Conservation (phyloP, 2,797 vertebrate genomes). For the Florisuga fusca region DNA sequence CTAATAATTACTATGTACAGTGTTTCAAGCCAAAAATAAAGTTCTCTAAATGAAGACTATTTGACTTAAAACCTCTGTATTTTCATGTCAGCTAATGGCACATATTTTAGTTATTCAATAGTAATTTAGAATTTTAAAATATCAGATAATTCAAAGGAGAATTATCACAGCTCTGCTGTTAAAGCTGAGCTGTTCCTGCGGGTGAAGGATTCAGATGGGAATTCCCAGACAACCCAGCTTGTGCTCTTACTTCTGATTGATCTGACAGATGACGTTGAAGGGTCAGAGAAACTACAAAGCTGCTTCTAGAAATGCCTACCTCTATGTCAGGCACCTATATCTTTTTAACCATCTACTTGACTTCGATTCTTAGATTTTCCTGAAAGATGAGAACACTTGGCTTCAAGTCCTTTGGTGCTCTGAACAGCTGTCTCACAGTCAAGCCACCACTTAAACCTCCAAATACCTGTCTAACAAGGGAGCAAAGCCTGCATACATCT, state of each 20-base stretch:
- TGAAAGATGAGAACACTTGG: constrained; percentile 31
- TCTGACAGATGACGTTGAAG: background rate
- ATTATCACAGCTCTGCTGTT: background rate
- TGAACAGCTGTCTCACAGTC: constrained; percentile 47
- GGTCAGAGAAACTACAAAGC: background rate
- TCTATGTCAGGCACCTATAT: background rate
- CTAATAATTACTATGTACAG: background rate
- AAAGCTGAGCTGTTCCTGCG: background rate
- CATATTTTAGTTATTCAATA: background rate
- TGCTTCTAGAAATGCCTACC: constrained; percentile 5
- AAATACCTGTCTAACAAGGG: constrained; percentile 27
- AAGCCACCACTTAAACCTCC: constrained; percentile 41
- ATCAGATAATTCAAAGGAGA: background rate
- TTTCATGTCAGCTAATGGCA: background rate
- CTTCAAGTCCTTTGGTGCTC: constrained; percentile 16
- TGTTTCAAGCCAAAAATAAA: background rate
- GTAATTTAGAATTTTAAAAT: background rate
- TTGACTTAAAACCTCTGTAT: background rate
- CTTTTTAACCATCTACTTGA: constrained; percentile 20
- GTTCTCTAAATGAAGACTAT: background rate
- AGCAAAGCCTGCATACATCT: constrained; percentile 30
- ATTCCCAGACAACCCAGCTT: background rate
- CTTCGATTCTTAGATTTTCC: constrained; percentile 7
- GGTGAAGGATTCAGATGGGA: background rate
- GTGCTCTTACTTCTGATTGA: background rate